Conservation (phyloP, 2,797 vertebrate genomes). For the Lateolabrax maculatus region DNA sequence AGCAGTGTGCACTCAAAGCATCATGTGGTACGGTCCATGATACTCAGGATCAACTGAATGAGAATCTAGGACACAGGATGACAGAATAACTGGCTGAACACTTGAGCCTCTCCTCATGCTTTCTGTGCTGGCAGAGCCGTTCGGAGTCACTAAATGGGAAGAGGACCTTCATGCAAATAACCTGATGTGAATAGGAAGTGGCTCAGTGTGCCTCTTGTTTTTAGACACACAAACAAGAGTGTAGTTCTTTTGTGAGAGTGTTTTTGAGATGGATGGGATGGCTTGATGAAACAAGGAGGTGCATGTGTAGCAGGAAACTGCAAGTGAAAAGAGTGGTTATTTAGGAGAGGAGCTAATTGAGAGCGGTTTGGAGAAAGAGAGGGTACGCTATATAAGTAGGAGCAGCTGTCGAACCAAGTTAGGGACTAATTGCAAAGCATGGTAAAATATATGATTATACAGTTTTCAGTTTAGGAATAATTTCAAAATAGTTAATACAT, state of each 20-base stretch:
- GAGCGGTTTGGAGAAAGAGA: conserved; percentile 64
- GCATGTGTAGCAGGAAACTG: conserved; percentile 79
- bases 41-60: conserved; percentile 1
- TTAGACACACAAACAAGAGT: conserved; percentile 77
- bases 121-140: conserved; percentile 51
- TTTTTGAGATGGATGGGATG: conserved; percentile 79
- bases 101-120: conserved; percentile 36
- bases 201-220: conserved; percentile 80
- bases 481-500: conserved; percentile 9
- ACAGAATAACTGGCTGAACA: conserved; percentile 34
- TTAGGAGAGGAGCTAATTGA: conserved; percentile 80
- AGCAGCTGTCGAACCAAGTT: conserved; percentile 61
- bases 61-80: conserved; percentile 27
- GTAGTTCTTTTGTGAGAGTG: conserved; percentile 76
- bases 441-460: conserved; percentile 14
- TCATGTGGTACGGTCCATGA: conserved; percentile 2
- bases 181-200: conserved; percentile 77
- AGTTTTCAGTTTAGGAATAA: conserved; percentile 7
- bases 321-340: conserved; percentile 77
- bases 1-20: not conserved
- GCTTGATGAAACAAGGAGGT: conserved; percentile 75
- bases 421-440: conserved; percentile 43
- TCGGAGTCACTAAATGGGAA: conserved; percentile 61
- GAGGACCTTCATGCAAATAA: conserved; percentile 81
- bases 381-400: conserved; percentile 62